A percentile compares a stretch with the other conserved stretches of the same genome.
Evolutionary conservation across 2,113 vertebrate species (phyloP).

Genomic region (Aegypius monachus): DNA sequence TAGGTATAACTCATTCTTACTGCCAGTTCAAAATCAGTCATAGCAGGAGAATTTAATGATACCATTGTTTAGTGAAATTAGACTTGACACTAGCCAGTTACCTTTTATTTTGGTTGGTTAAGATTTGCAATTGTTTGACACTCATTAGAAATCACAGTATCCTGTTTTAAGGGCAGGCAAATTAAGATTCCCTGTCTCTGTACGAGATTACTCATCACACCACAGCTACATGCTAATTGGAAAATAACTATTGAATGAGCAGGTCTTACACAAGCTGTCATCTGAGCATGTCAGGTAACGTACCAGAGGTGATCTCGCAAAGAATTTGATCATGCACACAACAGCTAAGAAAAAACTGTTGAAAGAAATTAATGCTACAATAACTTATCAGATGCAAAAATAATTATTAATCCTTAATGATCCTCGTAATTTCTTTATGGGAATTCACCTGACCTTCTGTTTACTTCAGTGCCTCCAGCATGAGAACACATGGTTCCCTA

Average conservation of each 20-base stretch:
- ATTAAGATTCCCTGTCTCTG: background rate
- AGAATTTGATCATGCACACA: background rate
- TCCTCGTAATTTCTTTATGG: background rate
- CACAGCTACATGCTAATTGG: conserved; percentile 5
- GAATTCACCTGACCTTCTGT: background rate
- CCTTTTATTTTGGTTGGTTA: conserved; percentile 7
- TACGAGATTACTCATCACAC: conserved; percentile 22
- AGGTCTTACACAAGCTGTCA: background rate
- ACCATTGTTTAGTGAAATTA: background rate
- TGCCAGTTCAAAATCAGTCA: background rate
- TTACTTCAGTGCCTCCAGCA: background rate
- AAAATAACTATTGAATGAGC: background rate
- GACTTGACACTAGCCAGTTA: background rate
- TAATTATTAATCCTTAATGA: background rate
- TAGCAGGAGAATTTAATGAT: background rate
- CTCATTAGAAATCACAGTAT: conserved; percentile 22
- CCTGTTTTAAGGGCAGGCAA: conserved; percentile 3
- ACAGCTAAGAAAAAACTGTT: background rate
- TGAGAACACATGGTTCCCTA: background rate
- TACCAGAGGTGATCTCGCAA: background rate
- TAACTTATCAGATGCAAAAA: background rate
- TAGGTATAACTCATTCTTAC: background rate
- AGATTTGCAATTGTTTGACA: conserved; percentile 7
- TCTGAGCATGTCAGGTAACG: background rate
- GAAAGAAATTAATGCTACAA: background rate